These are phyloP conservation scores for Agonopterix alstromeriana DNA, from an alignment of 2,888 invertebrate species.

Conservation along the genomic window DNA sequence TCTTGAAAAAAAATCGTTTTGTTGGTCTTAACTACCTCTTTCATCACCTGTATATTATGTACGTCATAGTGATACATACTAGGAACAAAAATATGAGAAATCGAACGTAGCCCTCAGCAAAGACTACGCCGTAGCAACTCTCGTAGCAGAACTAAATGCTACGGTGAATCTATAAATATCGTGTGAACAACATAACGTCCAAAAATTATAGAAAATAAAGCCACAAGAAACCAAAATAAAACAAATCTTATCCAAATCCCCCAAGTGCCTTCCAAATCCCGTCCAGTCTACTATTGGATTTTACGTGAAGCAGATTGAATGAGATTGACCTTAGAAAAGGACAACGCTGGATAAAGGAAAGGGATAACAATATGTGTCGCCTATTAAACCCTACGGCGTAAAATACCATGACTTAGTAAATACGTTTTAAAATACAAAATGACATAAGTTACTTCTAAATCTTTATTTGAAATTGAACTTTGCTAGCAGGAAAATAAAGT, in stretches of 20 bases:
- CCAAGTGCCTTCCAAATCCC: constrained; percentile 51
- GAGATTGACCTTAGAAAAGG: constrained; percentile 40
- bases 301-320: constrained; percentile 51
- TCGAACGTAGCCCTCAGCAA: too few relatives aligned
- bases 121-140: too few relatives aligned
- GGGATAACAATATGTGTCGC: not conserved
- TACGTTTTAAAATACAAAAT: constrained; percentile 20
- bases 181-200: too few relatives aligned
- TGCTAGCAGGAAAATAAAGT: not conserved
- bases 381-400: constrained; percentile 57
- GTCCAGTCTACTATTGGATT: constrained; percentile 58
- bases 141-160: too few relatives aligned
- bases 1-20: too few relatives aligned
- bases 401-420: constrained; percentile 66
- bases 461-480: not conserved
- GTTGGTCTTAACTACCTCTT: too few relatives aligned
- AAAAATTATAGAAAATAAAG: too few relatives aligned
- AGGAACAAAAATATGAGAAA: too few relatives aligned
- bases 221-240: too few relatives aligned
- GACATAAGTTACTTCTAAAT: not conserved
- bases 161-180: too few relatives aligned
- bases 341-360: constrained; percentile 15
- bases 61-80: too few relatives aligned
- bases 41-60: too few relatives aligned
- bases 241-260: constrained; percentile 23